A percentile compares a stretch with the other conserved stretches of the same genome.
Evolutionary conservation across 1,140 invertebrate genomes (phyloP).

Genomic region (Stegodyphus dumicola): DNA sequence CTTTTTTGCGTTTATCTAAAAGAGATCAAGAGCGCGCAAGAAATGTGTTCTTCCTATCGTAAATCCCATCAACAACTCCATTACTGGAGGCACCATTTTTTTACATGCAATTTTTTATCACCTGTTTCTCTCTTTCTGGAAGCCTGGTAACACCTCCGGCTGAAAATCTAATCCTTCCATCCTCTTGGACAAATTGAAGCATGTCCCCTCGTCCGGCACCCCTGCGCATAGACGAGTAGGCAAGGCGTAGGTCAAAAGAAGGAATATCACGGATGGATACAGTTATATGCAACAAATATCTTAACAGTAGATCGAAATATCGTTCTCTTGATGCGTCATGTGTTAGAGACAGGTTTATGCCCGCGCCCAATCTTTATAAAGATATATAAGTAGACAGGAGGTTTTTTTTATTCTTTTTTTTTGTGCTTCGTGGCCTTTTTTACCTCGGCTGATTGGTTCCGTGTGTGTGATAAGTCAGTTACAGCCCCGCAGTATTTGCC

Average conservation of each 20-base stretch:
- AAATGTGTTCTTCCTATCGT: too few relatives aligned
- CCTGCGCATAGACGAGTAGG: background rate
- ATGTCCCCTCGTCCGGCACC: too few relatives aligned
- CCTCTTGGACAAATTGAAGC: slow-evolving; percentile 14
- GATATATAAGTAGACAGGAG: background rate
- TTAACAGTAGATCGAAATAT: background rate
- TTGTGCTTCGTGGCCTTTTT: too few relatives aligned
- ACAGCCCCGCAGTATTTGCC: slow-evolving; percentile 24
- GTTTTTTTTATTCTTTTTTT: background rate
- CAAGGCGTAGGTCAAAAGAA: too few relatives aligned
- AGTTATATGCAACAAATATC: background rate
- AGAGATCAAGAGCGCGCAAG: too few relatives aligned
- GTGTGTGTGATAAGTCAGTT: slow-evolving; percentile 36
- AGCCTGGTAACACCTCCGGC: background rate
- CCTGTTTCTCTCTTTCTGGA: background rate
- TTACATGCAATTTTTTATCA: background rate
- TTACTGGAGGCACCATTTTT: too few relatives aligned
- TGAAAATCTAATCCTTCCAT: slow-evolving; percentile 20
- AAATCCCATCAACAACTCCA: too few relatives aligned
- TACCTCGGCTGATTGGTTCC: slow-evolving; percentile 5
- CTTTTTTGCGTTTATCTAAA: too few relatives aligned
- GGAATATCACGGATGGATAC: background rate
- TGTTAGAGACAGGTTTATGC: background rate
- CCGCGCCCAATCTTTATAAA: background rate
- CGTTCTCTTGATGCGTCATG: slow-evolving; percentile 8